A percentile compares a stretch with the other conserved stretches of the same genome.
Evolutionary conservation across 1,140 invertebrate genomes (phyloP).

Genomic region (Andricus grossulariae): DNA sequence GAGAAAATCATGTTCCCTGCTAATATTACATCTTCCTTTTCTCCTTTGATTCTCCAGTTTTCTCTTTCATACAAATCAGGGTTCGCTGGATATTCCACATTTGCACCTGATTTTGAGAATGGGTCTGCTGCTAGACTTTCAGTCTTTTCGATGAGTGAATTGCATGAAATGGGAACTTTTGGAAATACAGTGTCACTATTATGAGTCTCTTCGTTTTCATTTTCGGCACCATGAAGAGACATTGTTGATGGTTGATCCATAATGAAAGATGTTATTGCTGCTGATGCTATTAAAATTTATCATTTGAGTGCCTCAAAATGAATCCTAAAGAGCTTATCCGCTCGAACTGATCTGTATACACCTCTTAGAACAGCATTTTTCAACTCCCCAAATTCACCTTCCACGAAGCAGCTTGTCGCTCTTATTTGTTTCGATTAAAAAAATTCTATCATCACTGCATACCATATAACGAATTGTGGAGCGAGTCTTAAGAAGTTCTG

Average conservation of each 20-base stretch:
- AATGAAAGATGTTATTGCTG: neutral
- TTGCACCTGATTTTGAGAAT: neutral
- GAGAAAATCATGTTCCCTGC: neutral
- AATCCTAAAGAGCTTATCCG: neutral
- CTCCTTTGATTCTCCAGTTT: neutral
- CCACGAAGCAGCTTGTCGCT: neutral
- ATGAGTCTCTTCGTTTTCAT: neutral
- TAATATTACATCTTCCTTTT: neutral
- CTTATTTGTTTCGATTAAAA: neutral
- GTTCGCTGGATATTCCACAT: neutral
- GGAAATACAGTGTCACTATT: no score
- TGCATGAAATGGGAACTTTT: no score
- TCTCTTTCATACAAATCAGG: neutral
- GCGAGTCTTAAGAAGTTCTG: neutral
- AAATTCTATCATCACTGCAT: neutral
- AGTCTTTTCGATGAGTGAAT: no score
- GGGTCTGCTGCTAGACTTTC: no score
- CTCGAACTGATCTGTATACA: neutral
- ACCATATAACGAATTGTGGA: neutral
- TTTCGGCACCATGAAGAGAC: neutral
- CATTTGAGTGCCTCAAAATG: neutral
- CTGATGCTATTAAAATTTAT: neutral
- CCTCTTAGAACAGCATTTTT: neutral
- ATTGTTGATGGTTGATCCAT: neutral
- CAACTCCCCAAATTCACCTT: neutral